Conservation (phyloP, 2,888 invertebrate species). For the Sphinx pinastri region DNA sequence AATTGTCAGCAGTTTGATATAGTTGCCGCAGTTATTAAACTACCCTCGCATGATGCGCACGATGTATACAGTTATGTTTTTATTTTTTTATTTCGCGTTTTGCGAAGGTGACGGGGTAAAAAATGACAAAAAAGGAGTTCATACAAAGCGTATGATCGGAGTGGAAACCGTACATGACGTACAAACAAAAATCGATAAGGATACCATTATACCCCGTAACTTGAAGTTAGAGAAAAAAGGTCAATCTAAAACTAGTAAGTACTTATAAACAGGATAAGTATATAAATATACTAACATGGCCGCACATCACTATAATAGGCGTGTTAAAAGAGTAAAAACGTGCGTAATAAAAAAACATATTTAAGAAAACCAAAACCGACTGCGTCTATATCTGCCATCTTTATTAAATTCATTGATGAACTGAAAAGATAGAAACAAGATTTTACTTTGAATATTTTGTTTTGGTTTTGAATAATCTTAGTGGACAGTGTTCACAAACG, state of each 20-base stretch:
- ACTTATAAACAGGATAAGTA: not conserved
- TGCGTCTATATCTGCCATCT: too few species aligned
- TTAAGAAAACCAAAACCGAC: too few species aligned
- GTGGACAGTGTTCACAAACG: too few species aligned
- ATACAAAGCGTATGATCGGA: slow-evolving; percentile 56
- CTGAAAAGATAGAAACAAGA: too few species aligned
- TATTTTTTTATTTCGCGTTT: slow-evolving; percentile 31
- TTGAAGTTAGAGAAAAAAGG: slow-evolving; percentile 57
- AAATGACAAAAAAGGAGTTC: slow-evolving; percentile 31
- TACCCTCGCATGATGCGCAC: not conserved
- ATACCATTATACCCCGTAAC: slow-evolving; percentile 67
- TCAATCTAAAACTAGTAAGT: slow-evolving; percentile 49
- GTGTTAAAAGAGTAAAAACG: too few species aligned
- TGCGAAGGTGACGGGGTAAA: slow-evolving; percentile 30
- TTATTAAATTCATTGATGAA: too few species aligned
- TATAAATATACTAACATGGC: not conserved
- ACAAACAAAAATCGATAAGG: slow-evolving; percentile 59
- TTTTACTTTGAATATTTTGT: too few species aligned
- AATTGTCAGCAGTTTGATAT: not conserved
- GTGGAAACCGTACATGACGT: slow-evolving; percentile 58
- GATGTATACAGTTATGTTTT: slow-evolving; percentile 29
- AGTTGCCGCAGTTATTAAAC: too few species aligned
- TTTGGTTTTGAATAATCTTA: too few species aligned
- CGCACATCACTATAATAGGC: not conserved
- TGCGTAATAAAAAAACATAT: too few species aligned